phyloP scores from a whole-genome alignment of 2,113 vertebrate genomes.

The Odocoileus virginianus region DNA sequence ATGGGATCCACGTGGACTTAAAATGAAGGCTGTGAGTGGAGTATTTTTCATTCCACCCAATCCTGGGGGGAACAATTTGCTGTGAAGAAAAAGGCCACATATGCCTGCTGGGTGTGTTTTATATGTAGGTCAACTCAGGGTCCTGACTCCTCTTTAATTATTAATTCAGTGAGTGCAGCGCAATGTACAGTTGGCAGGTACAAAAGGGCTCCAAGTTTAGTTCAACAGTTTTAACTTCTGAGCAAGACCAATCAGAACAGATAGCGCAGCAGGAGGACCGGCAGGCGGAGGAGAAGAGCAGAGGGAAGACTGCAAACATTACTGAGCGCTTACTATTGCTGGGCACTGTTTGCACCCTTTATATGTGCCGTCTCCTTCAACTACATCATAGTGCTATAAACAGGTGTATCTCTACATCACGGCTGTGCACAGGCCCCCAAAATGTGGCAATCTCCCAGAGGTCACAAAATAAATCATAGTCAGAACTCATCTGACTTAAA shows the following conservation, averaged over 20 bases:
- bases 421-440: not conserved
- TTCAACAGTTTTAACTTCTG: not conserved
- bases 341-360: not conserved
- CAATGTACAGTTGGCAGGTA: not conserved
- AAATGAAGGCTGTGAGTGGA: not conserved
- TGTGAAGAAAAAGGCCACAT: not conserved
- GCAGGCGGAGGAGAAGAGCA: not conserved
- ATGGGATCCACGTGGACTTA: not conserved
- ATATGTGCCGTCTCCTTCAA: not conserved
- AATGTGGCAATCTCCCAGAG: not conserved
- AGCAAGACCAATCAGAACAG: not conserved
- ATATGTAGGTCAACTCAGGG: not conserved
- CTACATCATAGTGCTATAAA: not conserved
- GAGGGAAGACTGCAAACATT: not conserved
- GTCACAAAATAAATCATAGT: not conserved
- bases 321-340: not conserved
- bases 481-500: constrained; percentile 3
- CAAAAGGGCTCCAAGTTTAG: not conserved
- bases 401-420: not conserved
- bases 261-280: not conserved
- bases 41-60: not conserved
- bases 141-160: constrained; percentile 3
- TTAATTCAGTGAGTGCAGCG: constrained; percentile 8
- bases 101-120: not conserved
- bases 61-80: not conserved